Evolutionary conservation across 2,113 vertebrate genomes (phyloP).

Genomic region (Mustela nigripes): DNA sequence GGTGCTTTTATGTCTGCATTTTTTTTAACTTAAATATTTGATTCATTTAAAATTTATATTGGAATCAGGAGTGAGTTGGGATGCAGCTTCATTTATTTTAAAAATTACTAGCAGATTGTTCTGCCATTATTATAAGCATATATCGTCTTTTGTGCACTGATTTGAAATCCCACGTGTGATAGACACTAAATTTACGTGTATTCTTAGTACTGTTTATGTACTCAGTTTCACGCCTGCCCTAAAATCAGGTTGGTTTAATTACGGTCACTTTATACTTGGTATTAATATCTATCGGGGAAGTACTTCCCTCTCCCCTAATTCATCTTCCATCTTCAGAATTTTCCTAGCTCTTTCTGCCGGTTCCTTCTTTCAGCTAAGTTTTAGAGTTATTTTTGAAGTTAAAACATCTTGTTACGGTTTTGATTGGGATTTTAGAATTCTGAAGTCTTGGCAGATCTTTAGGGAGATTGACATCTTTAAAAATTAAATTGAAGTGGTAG

Average conservation of each 20-base stretch:
- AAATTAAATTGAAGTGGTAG: neutral
- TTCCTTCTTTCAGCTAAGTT: conserved; percentile 33
- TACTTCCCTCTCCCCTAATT: neutral
- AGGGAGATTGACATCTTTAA: neutral
- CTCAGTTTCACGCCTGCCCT: neutral
- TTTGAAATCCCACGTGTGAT: conserved; percentile 4
- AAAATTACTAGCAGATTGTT: conserved; percentile 40
- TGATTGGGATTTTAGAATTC: neutral
- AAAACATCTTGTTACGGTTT: neutral
- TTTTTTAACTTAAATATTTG: conserved; percentile 40
- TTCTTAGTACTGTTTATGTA: neutral
- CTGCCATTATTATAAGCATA: neutral
- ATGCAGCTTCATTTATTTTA: conserved; percentile 45
- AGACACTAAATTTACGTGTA: neutral
- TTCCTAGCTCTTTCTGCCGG: neutral
- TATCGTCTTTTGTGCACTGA: neutral
- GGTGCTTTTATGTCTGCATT: conserved; percentile 40
- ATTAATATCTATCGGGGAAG: neutral
- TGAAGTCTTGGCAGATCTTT: neutral
- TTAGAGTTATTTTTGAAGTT: neutral
- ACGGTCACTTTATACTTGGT: neutral
- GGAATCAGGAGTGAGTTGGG: conserved; percentile 10
- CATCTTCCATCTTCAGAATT: neutral
- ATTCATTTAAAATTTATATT: conserved; percentile 66
- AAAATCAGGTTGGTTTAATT: neutral